Base-by-base conservation (phyloP, 2,113 vertebrate genomes). In the Pangasianodon gigas region DNA sequence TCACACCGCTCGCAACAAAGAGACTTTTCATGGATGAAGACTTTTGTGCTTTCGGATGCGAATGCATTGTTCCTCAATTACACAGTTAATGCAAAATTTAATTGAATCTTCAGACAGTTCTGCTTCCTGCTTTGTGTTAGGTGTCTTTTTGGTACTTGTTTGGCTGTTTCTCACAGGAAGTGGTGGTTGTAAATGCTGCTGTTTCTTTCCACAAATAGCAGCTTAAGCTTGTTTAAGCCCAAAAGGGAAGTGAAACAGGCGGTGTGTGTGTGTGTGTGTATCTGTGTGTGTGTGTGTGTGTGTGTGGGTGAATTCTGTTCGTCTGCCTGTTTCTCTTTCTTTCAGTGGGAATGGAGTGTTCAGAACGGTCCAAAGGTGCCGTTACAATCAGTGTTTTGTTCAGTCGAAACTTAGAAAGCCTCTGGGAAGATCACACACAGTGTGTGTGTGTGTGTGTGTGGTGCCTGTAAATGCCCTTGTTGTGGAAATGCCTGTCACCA, bases 311-410 rank as follows among this genome's bases (percentile, higher is more conserved):
- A n/a, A 6, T 81, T 51, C 58, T 69, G 69, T 54, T 87, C 56
- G 52, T 80, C 60, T 71, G 71, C 88, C 48, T 83, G n/a, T 87
- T 9, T 60, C 77, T 89, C 67, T 26, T 41, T 32, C 84, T 85
- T 67, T 85, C 62, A 85, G 24, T 75, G 71, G 71, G 24, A 44
- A 41, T 56, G 86, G 37, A 75, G 86, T 77, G 51, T 74, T 87
- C 32, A 37, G 51, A 86, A 19, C 13, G 32, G 44, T 87, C 54
- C 32, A 79, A 75, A 87, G 71, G 74, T 75, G 69, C 54, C 62
- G 7, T 67, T 60, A 87, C 86, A 87, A 87, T 87, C 74, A 79
- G 37, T n/a, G 84, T 85, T 87, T 79, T 58, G 37, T 87, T 87
- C 86, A 48, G 54, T 60, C 21, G 19, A 87, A 85, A 87, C 69